phyloP scores from a whole-genome alignment of 2,888 invertebrate species.

The Eupithecia insigniata region DNA sequence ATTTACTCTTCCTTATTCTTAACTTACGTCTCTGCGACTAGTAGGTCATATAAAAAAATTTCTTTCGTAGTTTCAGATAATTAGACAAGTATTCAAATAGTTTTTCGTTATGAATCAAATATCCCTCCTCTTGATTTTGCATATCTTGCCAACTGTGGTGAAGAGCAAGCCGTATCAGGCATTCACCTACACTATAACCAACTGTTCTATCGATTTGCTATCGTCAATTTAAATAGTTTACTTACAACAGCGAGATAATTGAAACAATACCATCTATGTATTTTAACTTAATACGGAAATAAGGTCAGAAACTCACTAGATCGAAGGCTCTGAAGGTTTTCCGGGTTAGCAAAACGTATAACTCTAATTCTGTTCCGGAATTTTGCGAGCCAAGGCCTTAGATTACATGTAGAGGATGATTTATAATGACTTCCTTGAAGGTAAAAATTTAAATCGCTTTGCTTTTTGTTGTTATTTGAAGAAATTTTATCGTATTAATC shows the following conservation, averaged over 20 bases:
- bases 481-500: not conserved
- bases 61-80: not conserved
- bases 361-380: conserved; percentile 61
- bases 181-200: not conserved
- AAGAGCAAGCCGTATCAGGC: not conserved
- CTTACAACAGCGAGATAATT: conserved; percentile 22
- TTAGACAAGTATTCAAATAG: not conserved
- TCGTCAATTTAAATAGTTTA: conserved; percentile 10
- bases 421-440: conserved; percentile 73
- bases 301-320: conserved; percentile 33
- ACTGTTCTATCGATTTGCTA: not conserved
- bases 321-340: conserved; percentile 39
- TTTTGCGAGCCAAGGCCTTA: conserved; percentile 65
- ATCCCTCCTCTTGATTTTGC: not conserved
- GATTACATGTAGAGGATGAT: conserved; percentile 71
- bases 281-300: conserved; percentile 25
- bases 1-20: not conserved
- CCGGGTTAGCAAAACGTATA: conserved; percentile 43
- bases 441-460: conserved; percentile 20
- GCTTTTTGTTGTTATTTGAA: not conserved
- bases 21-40: not conserved
- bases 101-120: not conserved
- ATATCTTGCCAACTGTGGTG: not conserved
- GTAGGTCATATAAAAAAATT: not conserved
- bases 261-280: conserved; percentile 28